Evolutionary conservation across 2,113 vertebrate genomes (phyloP).

Genomic region (Megalops atlanticus): DNA sequence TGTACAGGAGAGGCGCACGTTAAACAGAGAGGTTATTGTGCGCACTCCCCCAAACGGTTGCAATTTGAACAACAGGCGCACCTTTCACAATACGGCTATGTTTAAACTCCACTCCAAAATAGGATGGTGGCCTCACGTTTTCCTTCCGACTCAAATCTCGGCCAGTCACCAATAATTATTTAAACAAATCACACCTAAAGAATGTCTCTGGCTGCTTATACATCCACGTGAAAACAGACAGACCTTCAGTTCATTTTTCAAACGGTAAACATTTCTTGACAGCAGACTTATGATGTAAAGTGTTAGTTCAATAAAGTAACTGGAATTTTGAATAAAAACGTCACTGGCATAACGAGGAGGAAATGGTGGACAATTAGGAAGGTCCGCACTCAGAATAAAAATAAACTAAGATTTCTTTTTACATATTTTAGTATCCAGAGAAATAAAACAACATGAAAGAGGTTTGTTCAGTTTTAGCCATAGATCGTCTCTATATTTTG

Average conservation of each 20-base stretch:
- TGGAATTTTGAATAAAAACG: not conserved
- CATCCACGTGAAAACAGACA: not conserved
- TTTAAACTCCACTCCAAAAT: not conserved
- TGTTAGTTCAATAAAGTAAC: not conserved
- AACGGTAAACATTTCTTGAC: not conserved
- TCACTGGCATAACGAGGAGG: not conserved
- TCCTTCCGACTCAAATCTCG: not conserved
- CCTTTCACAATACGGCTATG: not conserved
- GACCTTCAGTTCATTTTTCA: not conserved
- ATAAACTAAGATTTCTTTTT: not conserved
- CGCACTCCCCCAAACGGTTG: conserved; percentile 43
- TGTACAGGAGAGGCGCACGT: not conserved
- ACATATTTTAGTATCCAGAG: not conserved
- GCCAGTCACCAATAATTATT: not conserved
- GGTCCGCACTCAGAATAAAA: not conserved
- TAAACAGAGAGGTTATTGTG: conserved; percentile 59
- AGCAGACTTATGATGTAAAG: not conserved
- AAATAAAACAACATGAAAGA: not conserved
- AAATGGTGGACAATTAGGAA: not conserved
- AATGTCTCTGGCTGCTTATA: not conserved
- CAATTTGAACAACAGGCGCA: not conserved
- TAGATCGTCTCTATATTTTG: not conserved
- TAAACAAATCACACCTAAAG: not conserved
- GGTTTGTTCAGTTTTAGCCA: not conserved
- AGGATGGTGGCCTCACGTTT: not conserved